These are phyloP conservation scores for Phortica magna DNA, from an alignment of 2,888 invertebrate genomes.

Conservation along the genomic window DNA sequence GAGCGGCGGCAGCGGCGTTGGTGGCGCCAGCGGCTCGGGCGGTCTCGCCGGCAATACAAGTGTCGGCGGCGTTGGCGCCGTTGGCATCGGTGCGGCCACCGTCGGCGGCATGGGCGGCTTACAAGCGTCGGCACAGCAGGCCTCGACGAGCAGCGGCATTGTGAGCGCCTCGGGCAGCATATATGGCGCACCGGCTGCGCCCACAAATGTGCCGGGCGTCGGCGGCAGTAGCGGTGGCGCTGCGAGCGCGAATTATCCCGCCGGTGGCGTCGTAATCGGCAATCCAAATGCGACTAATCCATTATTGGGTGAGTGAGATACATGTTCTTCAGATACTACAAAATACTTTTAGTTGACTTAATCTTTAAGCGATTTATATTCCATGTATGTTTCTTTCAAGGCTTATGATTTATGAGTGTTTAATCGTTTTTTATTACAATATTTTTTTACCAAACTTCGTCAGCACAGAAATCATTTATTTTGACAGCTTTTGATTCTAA, in stretches of 20 bases:
- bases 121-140: neutral
- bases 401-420: neutral
- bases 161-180: constrained; percentile 33
- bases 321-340: neutral
- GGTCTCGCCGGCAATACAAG: constrained; percentile 17
- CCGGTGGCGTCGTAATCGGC: constrained; percentile 73
- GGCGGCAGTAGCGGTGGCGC: constrained; percentile 51
- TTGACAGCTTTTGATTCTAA: constrained; percentile 19
- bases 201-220: constrained; percentile 53
- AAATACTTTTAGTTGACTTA: neutral
- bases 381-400: too few species aligned
- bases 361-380: too few species aligned
- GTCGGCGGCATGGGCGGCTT: neutral
- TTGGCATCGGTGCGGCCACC: constrained; percentile 3
- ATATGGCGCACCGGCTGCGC: constrained; percentile 61
- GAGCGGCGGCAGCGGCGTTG: constrained; percentile 43
- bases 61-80: constrained; percentile 22
- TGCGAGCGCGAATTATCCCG: constrained; percentile 59
- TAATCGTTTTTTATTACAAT: neutral
- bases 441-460: neutral
- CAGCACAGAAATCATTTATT: neutral
- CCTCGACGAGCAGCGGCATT: neutral
- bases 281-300: constrained; percentile 75
- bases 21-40: constrained; percentile 19
- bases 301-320: constrained; percentile 67